Conservation (phyloP, 2,113 vertebrate genomes). For the Guaruba guarouba region DNA sequence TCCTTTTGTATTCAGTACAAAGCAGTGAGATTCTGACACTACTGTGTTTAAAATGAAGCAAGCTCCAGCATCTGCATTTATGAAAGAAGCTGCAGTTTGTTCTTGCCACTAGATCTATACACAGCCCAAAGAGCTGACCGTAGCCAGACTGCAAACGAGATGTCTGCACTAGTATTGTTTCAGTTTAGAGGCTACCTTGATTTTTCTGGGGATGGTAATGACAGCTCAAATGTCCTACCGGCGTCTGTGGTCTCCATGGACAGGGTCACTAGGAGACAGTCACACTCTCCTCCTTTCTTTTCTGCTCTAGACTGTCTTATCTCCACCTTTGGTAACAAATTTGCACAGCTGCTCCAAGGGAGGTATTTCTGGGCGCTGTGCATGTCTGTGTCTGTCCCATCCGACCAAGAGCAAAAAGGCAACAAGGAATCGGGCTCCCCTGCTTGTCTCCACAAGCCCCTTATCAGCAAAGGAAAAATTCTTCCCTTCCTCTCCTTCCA, state of each 20-base stretch:
- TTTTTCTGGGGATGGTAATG: neutral
- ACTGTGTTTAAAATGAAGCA: conserved; percentile 50
- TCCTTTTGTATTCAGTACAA: conserved; percentile 28
- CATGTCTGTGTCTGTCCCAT: neutral
- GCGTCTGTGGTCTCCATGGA: neutral
- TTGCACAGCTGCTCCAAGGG: neutral
- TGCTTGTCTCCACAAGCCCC: neutral
- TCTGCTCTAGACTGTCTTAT: neutral
- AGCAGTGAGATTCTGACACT: conserved; percentile 31
- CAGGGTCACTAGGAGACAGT: neutral
- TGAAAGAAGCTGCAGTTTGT: conserved; percentile 41
- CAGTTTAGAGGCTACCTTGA: neutral
- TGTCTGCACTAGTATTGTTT: neutral
- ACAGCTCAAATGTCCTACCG: neutral
- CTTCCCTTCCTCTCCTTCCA: neutral
- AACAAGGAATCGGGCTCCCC: neutral
- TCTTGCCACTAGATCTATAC: conserved; percentile 20
- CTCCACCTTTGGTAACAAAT: neutral
- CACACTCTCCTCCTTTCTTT: neutral
- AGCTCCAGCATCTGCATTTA: conserved; percentile 38
- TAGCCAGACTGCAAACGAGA: neutral
- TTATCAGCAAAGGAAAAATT: neutral
- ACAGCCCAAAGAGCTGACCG: neutral
- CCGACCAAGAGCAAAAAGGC: neutral
- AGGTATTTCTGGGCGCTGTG: neutral